Evolutionary conservation across 2,888 invertebrate genomes (phyloP), one percentile per base, ranked within the genome.

Genomic region (Nymphalis c-album): DNA sequence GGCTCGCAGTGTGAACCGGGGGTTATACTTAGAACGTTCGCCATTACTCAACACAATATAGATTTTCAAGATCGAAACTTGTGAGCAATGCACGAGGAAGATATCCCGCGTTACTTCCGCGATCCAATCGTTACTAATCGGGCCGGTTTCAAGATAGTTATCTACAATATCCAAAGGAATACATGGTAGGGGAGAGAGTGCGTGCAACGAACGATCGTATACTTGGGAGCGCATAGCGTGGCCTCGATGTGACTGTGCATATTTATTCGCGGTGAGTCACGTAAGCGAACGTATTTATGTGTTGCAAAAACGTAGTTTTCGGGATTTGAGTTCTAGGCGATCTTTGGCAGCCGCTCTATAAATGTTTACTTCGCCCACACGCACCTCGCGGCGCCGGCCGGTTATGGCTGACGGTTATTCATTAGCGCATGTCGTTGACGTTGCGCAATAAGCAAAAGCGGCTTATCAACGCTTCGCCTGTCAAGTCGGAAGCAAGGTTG

Each of bases 1-100:
- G 91, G 85, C 81, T 85, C 82, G 77, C 88, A 85, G 88, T 86
- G 86, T 85, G 86, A 80, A 86, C 86, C 85, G 83, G 85, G 82
- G 82, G 80, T 80, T 86, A 87, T 81, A 85, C 85, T 82, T 81
- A 82, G 83, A 84, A 80, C 81, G 78, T 74, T 82, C 84, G 82
- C 80, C 79, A 81, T 85, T 84, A 76, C 80, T 76, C 70, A 73
- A 69, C 68, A 71, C 63, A 64, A 68, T 71, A 73, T 69, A 71
- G 67, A 69, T 70, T 69, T 71, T 72, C 53, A 61, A 63, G 65
- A 69, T 55, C 68, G 59, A 64, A 70, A 71, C 65, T 55, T 48
- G 60, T 53, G 17, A 67, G 71, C 71, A 47, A 73, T 73, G 73
- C 68, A 59, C 59, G 64, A 46, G 47, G 63, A 64, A 46, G 59